Evolutionary conservation across 2,888 invertebrate genomes (phyloP), one percentile per base, ranked within the genome.

Genomic region (Polymixis lichenea): DNA sequence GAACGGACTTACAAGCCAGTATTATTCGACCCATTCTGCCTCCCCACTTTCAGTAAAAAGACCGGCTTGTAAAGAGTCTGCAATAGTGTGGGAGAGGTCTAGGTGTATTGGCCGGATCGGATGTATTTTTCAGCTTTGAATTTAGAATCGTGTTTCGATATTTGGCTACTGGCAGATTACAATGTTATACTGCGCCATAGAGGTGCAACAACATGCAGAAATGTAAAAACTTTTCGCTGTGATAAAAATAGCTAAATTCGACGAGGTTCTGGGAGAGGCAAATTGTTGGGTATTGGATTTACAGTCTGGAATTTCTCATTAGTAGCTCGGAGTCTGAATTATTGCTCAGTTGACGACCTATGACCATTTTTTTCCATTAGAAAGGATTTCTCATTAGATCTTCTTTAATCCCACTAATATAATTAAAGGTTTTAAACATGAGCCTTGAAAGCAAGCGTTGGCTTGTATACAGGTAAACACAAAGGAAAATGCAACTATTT

Each of bases 121-220:
- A 72, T 80, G 73, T 84, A 82, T 84, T 84, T 85, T 83, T 70
- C 70, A 79, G 70, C 75, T 82, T 81, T 69, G 75, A 80, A 85
- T 86, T 84, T 78, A 55, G 78, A 78, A 81, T 67, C 62, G 58
- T 73, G 73, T 71, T 83, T 73, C 58, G 51, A 75, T 80, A 77
- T 79, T 71, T 84, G 25, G 25, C 25, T 56, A 76, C 70, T 73
- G 71, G 62, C 68, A 38, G 75, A 73, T 74, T 71, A 49, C n/a
- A 74, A 69, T 77, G 64, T 69, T 86, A 75, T 55, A 69, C 13
- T 64, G 68, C 51, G 49, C 43, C 5, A 46, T 25, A 15, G 6
- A n/a, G 19, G 11, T 46, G 43, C 11, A 38, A 3, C 25, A 19
- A 6, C 17, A 25, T 43, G 3, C 3, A 19, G 32, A 49, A 49